Evolutionary conservation across 1,140 invertebrate species (phyloP).

Genomic region (Trichonephila clavata): DNA sequence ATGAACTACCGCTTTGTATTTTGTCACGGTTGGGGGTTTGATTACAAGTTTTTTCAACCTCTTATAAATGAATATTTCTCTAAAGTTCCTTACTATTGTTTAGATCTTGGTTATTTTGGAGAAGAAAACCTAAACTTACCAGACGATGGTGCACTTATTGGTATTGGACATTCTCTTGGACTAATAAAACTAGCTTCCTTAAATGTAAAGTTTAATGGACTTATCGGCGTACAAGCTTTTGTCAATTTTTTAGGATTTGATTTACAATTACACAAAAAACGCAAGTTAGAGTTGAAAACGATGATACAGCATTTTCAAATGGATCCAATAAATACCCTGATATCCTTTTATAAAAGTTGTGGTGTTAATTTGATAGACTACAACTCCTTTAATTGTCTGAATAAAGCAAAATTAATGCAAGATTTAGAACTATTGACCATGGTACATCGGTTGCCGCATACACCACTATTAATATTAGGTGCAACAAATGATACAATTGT

Average conservation of each 20-base stretch:
- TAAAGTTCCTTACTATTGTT: not conserved
- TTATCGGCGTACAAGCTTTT: not conserved
- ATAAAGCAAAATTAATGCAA: slow-evolving; percentile 27
- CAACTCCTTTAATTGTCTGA: not conserved
- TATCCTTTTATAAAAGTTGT: slow-evolving; percentile 23
- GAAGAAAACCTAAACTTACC: not conserved
- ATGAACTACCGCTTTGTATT: not conserved
- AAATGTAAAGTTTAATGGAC: not conserved
- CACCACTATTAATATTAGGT: slow-evolving; percentile 19
- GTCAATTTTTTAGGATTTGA: slow-evolving; percentile 25
- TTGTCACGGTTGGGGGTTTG: not conserved
- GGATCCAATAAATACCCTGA: not conserved
- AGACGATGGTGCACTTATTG: not conserved
- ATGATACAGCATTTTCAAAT: slow-evolving; percentile 23
- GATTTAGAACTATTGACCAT: slow-evolving; percentile 6
- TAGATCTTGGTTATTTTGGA: slow-evolving; percentile 30
- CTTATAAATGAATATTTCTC: not conserved
- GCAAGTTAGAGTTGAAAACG: not conserved
- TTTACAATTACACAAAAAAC: slow-evolving; percentile 16
- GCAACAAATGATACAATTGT: slow-evolving; percentile 34
- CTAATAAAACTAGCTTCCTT: not conserved
- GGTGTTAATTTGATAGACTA: not conserved
- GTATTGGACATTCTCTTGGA: not conserved
- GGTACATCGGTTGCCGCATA: slow-evolving; percentile 20
- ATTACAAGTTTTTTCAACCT: not conserved